These are phyloP conservation scores for Sarcophaga variegata DNA, from an alignment of 2,888 invertebrate genomes.

Conservation along the genomic window DNA sequence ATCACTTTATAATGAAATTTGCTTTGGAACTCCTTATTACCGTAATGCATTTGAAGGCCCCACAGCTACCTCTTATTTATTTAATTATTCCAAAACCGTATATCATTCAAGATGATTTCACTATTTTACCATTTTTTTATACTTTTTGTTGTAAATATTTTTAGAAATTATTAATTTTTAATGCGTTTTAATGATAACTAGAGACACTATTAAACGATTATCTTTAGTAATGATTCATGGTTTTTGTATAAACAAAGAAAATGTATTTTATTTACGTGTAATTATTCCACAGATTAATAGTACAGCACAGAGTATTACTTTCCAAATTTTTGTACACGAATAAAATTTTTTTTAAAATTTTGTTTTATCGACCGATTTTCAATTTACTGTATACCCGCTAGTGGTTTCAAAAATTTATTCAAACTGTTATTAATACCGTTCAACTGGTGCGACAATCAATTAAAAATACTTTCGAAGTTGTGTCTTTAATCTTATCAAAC, in stretches of 20 bases:
- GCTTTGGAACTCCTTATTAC: too few relatives aligned
- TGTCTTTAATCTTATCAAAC: constrained; percentile 62
- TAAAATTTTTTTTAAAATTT: not conserved
- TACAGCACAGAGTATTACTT: too few relatives aligned
- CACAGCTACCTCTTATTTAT: too few relatives aligned
- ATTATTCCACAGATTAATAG: not conserved
- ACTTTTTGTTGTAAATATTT: not conserved
- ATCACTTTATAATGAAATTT: too few relatives aligned
- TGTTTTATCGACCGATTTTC: not conserved
- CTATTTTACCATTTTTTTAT: not conserved
- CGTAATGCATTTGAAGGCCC: too few relatives aligned
- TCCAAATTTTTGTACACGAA: too few relatives aligned
- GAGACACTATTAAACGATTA: not conserved
- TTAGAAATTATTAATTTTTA: not conserved
- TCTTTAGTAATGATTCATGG: not conserved
- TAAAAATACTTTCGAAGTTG: constrained; percentile 22
- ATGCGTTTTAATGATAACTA: not conserved
- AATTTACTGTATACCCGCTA: too few relatives aligned
- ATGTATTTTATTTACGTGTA: not conserved
- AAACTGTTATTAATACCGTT: constrained; percentile 28
- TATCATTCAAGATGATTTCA: not conserved
- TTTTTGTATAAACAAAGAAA: not conserved
- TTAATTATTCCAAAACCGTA: too few relatives aligned
- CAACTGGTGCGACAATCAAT: constrained; percentile 16
- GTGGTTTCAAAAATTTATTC: not conserved